Conservation (phyloP, 1,140 invertebrate genomes). For the Hycleus cichorii region DNA sequence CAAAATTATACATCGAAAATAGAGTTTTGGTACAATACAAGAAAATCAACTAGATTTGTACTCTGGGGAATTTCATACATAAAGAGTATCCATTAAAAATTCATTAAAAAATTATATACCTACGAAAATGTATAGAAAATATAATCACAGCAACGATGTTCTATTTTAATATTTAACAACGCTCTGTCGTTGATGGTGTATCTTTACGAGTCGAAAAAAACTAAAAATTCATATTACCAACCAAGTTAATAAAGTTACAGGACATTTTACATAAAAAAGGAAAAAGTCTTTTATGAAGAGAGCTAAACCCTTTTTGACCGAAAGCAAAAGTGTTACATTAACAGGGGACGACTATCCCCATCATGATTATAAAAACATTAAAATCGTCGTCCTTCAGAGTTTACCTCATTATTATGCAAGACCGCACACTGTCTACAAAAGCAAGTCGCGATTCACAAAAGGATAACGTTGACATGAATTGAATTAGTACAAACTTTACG, state of each 20-base stretch:
- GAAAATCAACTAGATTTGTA: neutral
- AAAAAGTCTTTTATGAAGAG: conserved; percentile 24
- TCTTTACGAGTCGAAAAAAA: neutral
- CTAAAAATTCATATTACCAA: conserved; percentile 15
- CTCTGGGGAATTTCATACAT: too few relatives aligned
- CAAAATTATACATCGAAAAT: conserved; percentile 17
- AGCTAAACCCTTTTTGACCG: conserved; percentile 20
- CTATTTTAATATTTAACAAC: neutral
- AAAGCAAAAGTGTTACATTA: conserved; percentile 30
- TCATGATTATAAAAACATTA: conserved; percentile 30
- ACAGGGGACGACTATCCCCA: conserved; percentile 14
- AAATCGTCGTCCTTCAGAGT: conserved; percentile 18
- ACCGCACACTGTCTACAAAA: conserved; percentile 19
- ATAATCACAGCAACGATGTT: neutral
- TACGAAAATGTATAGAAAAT: neutral
- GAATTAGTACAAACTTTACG: neutral
- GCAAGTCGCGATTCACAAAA: conserved; percentile 17
- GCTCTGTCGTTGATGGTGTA: neutral
- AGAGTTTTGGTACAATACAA: neutral
- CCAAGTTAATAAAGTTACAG: conserved; percentile 25
- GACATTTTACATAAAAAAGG: conserved; percentile 28
- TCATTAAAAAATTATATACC: neutral
- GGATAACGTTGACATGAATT: conserved; percentile 9
- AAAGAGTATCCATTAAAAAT: neutral
- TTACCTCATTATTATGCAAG: conserved; percentile 26